Evolutionary conservation across 1,140 invertebrate species (phyloP).

Genomic region (Drosophila subobscura): DNA sequence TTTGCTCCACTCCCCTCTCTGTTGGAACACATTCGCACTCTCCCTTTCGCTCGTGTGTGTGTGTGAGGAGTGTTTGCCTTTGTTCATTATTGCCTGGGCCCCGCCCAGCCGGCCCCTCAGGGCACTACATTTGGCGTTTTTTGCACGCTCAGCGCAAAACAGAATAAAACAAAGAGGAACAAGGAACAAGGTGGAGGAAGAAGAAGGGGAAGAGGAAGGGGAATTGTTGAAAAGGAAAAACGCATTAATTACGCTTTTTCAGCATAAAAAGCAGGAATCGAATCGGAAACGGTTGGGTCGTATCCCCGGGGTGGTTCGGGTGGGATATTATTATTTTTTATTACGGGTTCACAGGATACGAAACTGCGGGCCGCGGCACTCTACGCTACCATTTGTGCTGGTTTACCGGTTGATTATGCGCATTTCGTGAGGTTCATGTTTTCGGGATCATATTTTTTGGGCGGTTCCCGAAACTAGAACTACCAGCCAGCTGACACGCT

Average conservation of each 20-base stretch:
- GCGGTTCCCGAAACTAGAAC: slow-evolving; percentile 50
- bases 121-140: slow-evolving; percentile 48
- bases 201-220: slow-evolving; percentile 40
- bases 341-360: slow-evolving; percentile 27
- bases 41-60: slow-evolving; percentile 10
- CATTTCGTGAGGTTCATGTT: slow-evolving; percentile 22
- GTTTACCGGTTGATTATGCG: slow-evolving; percentile 72
- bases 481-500: slow-evolving; percentile 61
- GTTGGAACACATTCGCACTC: neutral
- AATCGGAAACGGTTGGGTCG: slow-evolving; percentile 42
- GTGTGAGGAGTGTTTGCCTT: slow-evolving; percentile 44
- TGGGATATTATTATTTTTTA: slow-evolving; percentile 42
- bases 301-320: slow-evolving; percentile 51
- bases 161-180: slow-evolving; percentile 39
- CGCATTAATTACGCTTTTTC: slow-evolving; percentile 79
- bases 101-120: slow-evolving; percentile 31
- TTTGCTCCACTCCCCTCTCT: slow-evolving; percentile 30
- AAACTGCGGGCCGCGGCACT: slow-evolving; percentile 16
- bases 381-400: slow-evolving; percentile 57
- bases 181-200: slow-evolving; percentile 9
- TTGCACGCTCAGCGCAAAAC: slow-evolving; percentile 70
- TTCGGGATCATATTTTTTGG: slow-evolving; percentile 29
- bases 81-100: slow-evolving; percentile 48
- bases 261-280: slow-evolving; percentile 57
- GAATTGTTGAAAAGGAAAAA: slow-evolving; percentile 62